These are phyloP conservation scores for Erpetoichthys calabaricus DNA, from an alignment of 2,797 vertebrate genomes.

Conservation along the genomic window DNA sequence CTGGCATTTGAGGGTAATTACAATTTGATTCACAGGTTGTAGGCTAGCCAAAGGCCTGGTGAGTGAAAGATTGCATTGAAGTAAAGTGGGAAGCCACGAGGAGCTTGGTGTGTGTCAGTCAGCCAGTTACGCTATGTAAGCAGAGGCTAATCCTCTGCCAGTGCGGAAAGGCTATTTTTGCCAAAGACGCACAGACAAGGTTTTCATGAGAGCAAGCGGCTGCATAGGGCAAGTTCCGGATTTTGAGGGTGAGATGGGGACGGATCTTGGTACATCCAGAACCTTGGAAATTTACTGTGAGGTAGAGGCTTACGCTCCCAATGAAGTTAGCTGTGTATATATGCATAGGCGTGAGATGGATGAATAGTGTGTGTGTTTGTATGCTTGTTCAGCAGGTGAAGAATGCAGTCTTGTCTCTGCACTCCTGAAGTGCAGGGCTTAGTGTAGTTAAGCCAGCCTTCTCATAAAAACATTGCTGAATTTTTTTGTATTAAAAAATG, in stretches of 20 bases:
- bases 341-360: constrained; percentile 11
- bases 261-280: constrained; percentile 41
- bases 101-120: not conserved
- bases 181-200: constrained; percentile 28
- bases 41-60: too few relatives aligned
- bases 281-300: constrained; percentile 61
- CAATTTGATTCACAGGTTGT: too few relatives aligned
- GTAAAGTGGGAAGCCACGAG: not conserved
- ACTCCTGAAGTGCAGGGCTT: too few relatives aligned
- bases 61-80: not conserved
- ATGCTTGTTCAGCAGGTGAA: constrained; percentile 11
- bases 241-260: constrained; percentile 4
- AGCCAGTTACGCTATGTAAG: not conserved
- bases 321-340: not conserved
- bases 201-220: constrained; percentile 3
- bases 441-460: too few relatives aligned
- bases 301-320: constrained; percentile 12
- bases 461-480: too few relatives aligned
- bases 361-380: constrained; percentile 8
- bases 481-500: too few relatives aligned
- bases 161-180: not conserved
- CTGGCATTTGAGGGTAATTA: too few relatives aligned
- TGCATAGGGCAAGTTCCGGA: constrained; percentile 1
- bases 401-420: constrained; percentile 11
- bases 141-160: not conserved